Evolutionary conservation across 23 tunicate genomes (phyloP), one percentile per base, ranked within the genome.

Genomic region (Oikopleura dioica): DNA sequence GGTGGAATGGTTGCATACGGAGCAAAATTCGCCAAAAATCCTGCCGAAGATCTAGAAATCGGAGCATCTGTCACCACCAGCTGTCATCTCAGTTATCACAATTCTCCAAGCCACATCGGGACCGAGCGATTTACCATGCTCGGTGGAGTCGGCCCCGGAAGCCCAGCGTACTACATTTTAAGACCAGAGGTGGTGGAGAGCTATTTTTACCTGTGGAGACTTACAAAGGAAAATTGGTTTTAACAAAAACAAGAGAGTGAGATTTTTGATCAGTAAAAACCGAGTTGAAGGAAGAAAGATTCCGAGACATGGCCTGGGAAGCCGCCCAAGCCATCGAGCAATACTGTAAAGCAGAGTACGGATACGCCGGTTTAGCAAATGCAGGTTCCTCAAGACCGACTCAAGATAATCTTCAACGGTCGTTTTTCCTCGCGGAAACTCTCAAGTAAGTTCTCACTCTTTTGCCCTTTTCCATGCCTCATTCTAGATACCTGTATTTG

Each of bases 401-500:
- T 4, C 16, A 63, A 63, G 30, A 63, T 63, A 29, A 63, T 63
- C 4, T 63, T 24, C 72, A 63, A 63, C 4, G 30, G 30, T 63
- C 72, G 4, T 63, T 16, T 29, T 63, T 63, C 30, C n/a, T 63
- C 4, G 72, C 72, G 4, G 72, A 63, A 63, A 63, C 72, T 12
- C n/a, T 63, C 16, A 63, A 63, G 72, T 63, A 63, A 63, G 72
- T 16, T n/a, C n/a, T n/a, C n/a, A n/a, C n/a, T n/a, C n/a, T n/a
- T n/a, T n/a, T n/a, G n/a, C n/a, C n/a, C n/a, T n/a, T n/a, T n/a
- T n/a, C n/a, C n/a, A n/a, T n/a, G n/a, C n/a, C n/a, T n/a, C n/a
- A n/a, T n/a, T n/a, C 75, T 23, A 80, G 83, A 32, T 84, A 88
- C 72, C 69, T 88, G 9, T 88, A 85, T 75, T 59, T 89, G 36